A percentile compares a stretch with the other conserved stretches of the same genome.
Conservation (phyloP, 2,888 invertebrate species). For the Drosophila siamana region DNA sequence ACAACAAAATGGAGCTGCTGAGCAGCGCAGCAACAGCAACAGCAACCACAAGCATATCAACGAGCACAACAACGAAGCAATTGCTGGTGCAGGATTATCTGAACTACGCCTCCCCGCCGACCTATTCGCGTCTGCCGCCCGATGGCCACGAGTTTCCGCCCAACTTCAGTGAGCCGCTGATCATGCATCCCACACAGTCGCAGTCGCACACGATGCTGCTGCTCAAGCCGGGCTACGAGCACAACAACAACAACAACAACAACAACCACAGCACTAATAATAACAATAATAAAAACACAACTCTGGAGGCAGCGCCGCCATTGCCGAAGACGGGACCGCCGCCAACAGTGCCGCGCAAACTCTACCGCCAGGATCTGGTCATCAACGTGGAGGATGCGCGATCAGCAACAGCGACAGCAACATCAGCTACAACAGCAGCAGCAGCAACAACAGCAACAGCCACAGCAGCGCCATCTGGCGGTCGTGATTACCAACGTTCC, state of each 20-base stretch:
- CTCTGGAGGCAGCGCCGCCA: conserved; percentile 80
- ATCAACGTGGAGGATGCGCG: conserved; percentile 84
- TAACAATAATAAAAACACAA: conserved; percentile 42
- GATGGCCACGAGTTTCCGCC: conserved; percentile 86
- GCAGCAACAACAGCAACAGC: too few relatives aligned
- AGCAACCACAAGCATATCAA: too few relatives aligned
- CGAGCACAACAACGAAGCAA: conserved; percentile 77
- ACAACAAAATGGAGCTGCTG: conserved; percentile 83
- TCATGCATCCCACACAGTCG: conserved; percentile 78
- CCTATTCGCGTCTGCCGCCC: conserved; percentile 85
- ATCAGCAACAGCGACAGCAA: conserved; percentile 31
- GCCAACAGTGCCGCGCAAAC: conserved; percentile 83
- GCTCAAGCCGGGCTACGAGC: conserved; percentile 57
- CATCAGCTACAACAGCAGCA: background rate
- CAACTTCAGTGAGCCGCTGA: conserved; percentile 85
- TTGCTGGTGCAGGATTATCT: conserved; percentile 84
- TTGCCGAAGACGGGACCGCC: conserved; percentile 85
- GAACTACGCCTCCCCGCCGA: conserved; percentile 83
- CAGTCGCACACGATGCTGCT: conserved; percentile 58
- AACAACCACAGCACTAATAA: conserved; percentile 41
- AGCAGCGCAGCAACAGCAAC: conserved; percentile 70
- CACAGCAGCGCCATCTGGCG: conserved; percentile 31
- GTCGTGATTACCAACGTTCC: conserved; percentile 82
- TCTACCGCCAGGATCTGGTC: conserved; percentile 84
- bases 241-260: conserved; percentile 46